Evolutionary conservation across 2,888 invertebrate species (phyloP).

Genomic region (Thelaira solivaga): DNA sequence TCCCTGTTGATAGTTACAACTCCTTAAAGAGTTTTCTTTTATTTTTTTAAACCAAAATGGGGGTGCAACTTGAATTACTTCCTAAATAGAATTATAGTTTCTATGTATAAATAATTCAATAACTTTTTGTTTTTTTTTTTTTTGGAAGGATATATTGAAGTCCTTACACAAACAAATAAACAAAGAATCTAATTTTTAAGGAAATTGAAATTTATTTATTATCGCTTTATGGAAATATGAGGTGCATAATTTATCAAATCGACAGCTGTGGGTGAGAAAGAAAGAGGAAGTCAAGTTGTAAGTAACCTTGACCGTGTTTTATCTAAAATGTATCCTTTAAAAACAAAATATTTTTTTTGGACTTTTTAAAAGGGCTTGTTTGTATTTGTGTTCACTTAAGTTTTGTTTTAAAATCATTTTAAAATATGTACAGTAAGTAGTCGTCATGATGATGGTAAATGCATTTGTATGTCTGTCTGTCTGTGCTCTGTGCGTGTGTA

Average conservation of each 20-base stretch:
- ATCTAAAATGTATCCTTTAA: constrained; percentile 29
- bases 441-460: constrained; percentile 13
- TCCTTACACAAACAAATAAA: not conserved
- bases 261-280: constrained; percentile 42
- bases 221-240: constrained; percentile 21
- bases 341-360: not conserved
- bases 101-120: constrained; percentile 19
- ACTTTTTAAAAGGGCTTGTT: not conserved
- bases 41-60: too few relatives aligned
- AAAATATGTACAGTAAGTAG: not conserved
- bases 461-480: not conserved
- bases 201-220: constrained; percentile 51
- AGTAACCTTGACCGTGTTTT: constrained; percentile 58
- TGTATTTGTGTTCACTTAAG: not conserved
- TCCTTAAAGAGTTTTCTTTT: not conserved
- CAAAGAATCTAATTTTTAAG: not conserved
- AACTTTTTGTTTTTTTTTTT: too few relatives aligned
- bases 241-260: constrained; percentile 29
- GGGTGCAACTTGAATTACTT: constrained; percentile 5
- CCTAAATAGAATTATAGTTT: not conserved
- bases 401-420: constrained; percentile 14
- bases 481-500: not conserved
- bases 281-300: not conserved
- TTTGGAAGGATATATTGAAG: too few relatives aligned
- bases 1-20: too few relatives aligned